Conservation (phyloP, 1,140 invertebrate species). For the Listronotus oregonensis region DNA sequence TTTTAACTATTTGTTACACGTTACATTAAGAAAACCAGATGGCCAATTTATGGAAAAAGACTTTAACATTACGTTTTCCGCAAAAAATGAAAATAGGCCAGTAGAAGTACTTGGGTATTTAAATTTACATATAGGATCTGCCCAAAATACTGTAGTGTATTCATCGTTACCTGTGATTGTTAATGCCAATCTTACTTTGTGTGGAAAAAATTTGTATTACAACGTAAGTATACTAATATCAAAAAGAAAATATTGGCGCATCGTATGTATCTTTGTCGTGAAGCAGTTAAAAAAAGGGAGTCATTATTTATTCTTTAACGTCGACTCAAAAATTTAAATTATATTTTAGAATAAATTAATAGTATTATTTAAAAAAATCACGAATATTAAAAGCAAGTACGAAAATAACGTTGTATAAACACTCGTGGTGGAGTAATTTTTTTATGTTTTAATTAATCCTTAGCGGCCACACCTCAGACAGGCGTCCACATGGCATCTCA, state of each 20-base stretch:
- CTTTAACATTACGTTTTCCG: slow-evolving; percentile 16
- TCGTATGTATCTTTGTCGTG: no score
- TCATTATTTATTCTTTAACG: background rate
- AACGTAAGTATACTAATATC: slow-evolving; percentile 13
- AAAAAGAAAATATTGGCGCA: no score
- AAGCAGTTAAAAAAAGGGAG: no score
- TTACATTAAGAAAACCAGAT: slow-evolving; percentile 8
- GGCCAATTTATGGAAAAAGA: slow-evolving; percentile 19
- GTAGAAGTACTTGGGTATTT: slow-evolving; percentile 3
- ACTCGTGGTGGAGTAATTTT: no score
- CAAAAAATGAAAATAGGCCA: background rate
- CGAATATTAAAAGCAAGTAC: no score
- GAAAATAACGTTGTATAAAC: no score
- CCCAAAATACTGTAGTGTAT: slow-evolving; percentile 2
- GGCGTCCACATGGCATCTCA: no score
- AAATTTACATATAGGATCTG: slow-evolving; percentile 7
- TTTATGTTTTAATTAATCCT: no score
- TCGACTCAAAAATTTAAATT: no score
- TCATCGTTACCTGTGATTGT: slow-evolving; percentile 12
- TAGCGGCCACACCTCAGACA: no score
- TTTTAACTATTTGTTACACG: slow-evolving; percentile 34
- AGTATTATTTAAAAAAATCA: no score
- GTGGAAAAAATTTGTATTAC: slow-evolving; percentile 19
- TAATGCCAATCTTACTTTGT: slow-evolving; percentile 22
- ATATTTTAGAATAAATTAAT: no score